Evolutionary conservation across 2,888 invertebrate species (phyloP).

Genomic region (Protula sp.): DNA sequence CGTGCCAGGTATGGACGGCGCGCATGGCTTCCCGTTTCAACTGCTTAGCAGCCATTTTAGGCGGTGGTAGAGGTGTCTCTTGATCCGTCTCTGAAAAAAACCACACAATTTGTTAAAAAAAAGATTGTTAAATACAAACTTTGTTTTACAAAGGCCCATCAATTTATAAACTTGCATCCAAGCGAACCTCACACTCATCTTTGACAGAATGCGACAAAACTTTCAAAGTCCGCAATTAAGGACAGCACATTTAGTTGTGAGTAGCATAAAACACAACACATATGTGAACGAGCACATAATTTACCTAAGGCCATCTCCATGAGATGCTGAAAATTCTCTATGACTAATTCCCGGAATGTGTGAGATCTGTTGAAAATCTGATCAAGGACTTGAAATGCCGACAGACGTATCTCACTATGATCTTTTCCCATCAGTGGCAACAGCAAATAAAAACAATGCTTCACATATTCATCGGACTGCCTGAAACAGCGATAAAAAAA

Average conservation of each 20-base stretch:
- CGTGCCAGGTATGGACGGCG: slow-evolving; percentile 57
- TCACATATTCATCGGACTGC: slow-evolving; percentile 54
- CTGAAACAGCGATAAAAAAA: slow-evolving; percentile 34
- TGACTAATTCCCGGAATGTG: slow-evolving; percentile 54
- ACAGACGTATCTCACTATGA: slow-evolving; percentile 59
- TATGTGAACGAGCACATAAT: no score
- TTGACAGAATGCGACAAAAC: no score
- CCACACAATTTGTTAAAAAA: no score
- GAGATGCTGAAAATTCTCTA: slow-evolving; percentile 55
- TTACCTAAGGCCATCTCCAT: slow-evolving; percentile 56
- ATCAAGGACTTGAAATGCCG: slow-evolving; percentile 57
- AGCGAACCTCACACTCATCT: no score
- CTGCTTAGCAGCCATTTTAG: slow-evolving; percentile 53
- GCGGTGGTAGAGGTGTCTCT: slow-evolving; percentile 57
- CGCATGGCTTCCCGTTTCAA: slow-evolving; percentile 55
- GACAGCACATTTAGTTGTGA: no score
- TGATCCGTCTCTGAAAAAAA: slow-evolving; percentile 49
- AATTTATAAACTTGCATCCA: no score
- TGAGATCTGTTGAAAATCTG: slow-evolving; percentile 58
- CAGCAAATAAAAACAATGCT: slow-evolving; percentile 53
- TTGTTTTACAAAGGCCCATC: no score
- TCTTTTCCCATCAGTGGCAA: slow-evolving; percentile 55
- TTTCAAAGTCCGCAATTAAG: no score
- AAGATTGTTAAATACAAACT: no score
- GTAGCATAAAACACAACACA: no score